These are phyloP conservation scores for Tenualosa thibaudeaui DNA, from an alignment of 2,797 vertebrate genomes.

Conservation along the genomic window DNA sequence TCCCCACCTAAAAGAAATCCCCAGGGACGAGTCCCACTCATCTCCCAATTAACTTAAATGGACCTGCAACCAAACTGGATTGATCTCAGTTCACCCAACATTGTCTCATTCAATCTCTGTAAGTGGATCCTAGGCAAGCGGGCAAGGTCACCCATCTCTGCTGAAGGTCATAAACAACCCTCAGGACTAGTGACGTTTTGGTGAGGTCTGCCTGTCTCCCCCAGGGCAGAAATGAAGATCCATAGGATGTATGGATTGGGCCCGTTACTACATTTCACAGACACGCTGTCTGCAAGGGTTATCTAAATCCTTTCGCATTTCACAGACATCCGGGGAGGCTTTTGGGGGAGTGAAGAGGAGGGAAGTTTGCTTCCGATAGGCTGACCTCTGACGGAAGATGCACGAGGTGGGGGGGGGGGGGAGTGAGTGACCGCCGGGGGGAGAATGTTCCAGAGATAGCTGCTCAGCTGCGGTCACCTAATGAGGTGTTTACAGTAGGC, in stretches of 20 bases:
- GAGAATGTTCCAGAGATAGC: background rate
- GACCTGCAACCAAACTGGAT: slow-evolving; percentile 36
- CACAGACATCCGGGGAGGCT: background rate
- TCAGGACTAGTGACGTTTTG: background rate
- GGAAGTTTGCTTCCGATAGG: background rate
- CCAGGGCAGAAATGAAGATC: background rate
- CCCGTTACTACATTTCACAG: background rate
- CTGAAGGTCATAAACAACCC: slow-evolving; percentile 5
- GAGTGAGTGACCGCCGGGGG: background rate
- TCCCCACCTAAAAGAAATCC: slow-evolving; percentile 47
- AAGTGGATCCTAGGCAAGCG: slow-evolving; percentile 46
- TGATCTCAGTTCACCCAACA: slow-evolving; percentile 48
- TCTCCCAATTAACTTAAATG: slow-evolving; percentile 42
- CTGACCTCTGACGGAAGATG: background rate
- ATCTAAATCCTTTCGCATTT: background rate
- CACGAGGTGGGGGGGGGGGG: background rate
- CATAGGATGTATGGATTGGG: background rate
- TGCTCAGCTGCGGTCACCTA: slow-evolving; percentile 36
- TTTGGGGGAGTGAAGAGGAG: background rate
- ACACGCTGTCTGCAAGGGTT: background rate
- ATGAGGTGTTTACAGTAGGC: slow-evolving; percentile 48
- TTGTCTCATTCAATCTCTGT: slow-evolving; percentile 53
- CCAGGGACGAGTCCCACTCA: slow-evolving; percentile 17
- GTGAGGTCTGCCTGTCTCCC: background rate
- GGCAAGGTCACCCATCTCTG: slow-evolving; percentile 31